Evolutionary conservation across 2,113 vertebrate genomes (phyloP).

Genomic region (Pipra filicauda): DNA sequence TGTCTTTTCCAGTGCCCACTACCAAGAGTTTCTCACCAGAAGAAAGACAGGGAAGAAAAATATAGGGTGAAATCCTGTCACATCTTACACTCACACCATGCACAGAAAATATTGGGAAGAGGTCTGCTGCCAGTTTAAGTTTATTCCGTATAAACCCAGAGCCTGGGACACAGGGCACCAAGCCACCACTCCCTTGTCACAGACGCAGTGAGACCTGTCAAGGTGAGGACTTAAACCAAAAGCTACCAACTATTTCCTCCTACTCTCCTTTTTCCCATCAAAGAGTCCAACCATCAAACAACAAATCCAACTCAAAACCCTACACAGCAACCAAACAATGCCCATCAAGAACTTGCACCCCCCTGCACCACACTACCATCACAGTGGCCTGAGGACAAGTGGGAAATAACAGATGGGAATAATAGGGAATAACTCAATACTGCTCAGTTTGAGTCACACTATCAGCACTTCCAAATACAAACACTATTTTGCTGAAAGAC

Average conservation of each 20-base stretch:
- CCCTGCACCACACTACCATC: no score
- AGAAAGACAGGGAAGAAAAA: neutral
- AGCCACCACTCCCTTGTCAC: rapidly evolving
- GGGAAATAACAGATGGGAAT: rapidly evolving
- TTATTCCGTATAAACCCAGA: neutral
- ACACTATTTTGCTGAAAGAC: neutral
- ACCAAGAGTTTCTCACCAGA: neutral
- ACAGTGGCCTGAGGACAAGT: neutral
- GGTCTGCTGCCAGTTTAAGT: neutral
- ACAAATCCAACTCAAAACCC: neutral
- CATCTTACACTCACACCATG: neutral
- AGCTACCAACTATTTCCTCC: neutral
- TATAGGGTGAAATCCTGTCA: neutral
- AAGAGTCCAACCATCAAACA: neutral
- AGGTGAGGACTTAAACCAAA: neutral
- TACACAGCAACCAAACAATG: neutral
- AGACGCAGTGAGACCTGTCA: rapidly evolving
- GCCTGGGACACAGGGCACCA: neutral
- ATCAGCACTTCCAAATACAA: neutral
- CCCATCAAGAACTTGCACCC: rapidly evolving
- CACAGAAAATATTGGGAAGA: no score
- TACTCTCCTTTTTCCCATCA: neutral
- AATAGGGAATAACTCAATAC: no score
- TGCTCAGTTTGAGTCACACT: neutral
- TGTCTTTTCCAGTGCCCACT: neutral